Evolutionary conservation across 2,888 invertebrate species (phyloP), one percentile per base, ranked within the genome.

Genomic region (Drosophila buzzatii): DNA sequence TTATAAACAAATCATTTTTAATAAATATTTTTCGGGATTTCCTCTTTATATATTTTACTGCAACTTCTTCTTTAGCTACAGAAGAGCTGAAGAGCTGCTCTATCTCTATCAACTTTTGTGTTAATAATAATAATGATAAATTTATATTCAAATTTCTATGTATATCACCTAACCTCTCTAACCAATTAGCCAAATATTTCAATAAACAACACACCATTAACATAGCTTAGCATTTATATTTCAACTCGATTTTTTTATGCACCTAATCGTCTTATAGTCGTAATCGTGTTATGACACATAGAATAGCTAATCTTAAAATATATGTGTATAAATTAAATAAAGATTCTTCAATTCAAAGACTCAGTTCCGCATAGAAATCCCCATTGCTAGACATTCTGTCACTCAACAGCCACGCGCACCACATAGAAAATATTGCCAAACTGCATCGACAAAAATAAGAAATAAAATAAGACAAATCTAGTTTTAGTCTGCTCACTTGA

Each of bases 401-500:
- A 49, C 37, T 31, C 10, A 57, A 27, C 18, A 45, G 64, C 56
- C 70, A 72, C 72, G 70, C 72, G 60, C 72, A 72, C 10, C 12
- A 12, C 12, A 20, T 37, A 52, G 35, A 0, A 31, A 49, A 47
- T 47, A 4, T 47, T 47, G n/a, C 9, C 16, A 27, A 31, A n/a
- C n/a, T 49, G 47, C 23, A 49, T 6, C 6, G 27, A 27, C 0
- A 27, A 4, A 27, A 23, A 23, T 23, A 23, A 23, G 23, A 35
- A 37, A 14, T 14, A 2, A 42, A 61, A 57, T 51, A 47, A 73
- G 51, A 45, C 58, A 62, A 60, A 33, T 23, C 6, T 57, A 72
- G 68, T 72, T 64, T 68, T 58, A 39, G 70, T 49, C 23, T 64
- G 45, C 47, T 76, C 72, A 55, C 41, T 65, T 74, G 68, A 35